Evolutionary conservation across 2,888 invertebrate species (phyloP), one percentile per base, ranked within the genome.

Genomic region (Archaeoteleia sp.): DNA sequence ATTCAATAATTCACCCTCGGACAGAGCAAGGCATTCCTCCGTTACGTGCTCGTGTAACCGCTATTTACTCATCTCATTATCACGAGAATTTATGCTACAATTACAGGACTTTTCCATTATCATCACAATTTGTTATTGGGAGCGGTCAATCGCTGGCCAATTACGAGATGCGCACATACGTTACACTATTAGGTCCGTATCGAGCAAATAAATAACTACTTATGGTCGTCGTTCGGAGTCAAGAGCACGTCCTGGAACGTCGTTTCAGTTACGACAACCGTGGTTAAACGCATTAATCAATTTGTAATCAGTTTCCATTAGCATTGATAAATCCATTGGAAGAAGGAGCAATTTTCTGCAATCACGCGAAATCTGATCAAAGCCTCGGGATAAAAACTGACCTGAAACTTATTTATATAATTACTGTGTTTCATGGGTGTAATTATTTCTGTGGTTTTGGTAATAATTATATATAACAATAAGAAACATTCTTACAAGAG

Each of bases 41-140:
- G 71, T 76, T 75, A 75, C 73, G 72, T 73, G 74, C 71, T 74
- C 71, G 27, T 75, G 71, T 76, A 77, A 76, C 75, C 74, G 73
- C 78, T 78, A 73, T 77, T 79, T 77, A 77, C 70, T 72, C 74
- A 74, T 76, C 79, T 79, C 74, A 78, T 79, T 78, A 79, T 74
- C 68, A 62, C 61, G 42, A 54, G 69, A 71, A 79, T 79, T 79
- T 77, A 79, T 77, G 75, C 73, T 71, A 74, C 78, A 72, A 75
- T 75, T 35, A 27, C 14, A 6, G 5, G 32, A 29, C n/a, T 15
- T 30, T 53, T 53, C 14, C 12, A 25, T 40, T 14, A 12, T 4
- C 14, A 29, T 14, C 7, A 54, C 10, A 32, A 27, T 43, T 66
- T 40, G 70, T 67, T 68, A 69, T 70, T 73, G 42, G 42, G 35